Base-by-base conservation (phyloP, 2,888 invertebrate species). In the Leucozona laternaria region DNA sequence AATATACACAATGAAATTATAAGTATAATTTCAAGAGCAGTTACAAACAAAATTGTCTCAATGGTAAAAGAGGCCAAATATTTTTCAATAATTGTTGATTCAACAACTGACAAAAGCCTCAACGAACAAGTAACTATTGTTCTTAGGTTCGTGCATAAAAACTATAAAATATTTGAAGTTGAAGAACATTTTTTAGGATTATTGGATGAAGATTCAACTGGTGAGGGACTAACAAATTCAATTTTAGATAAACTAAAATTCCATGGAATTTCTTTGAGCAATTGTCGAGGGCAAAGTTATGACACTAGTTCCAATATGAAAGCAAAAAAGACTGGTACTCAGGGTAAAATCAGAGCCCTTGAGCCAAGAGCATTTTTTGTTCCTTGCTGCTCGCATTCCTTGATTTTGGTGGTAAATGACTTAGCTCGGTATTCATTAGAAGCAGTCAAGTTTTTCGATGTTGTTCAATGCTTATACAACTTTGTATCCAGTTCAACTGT, bases 71-170 rank as follows among this genome's bases (percentile, higher is more conserved):
- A 57, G n/a, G 68, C 71, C 5, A 82, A 72, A 53, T 79, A 78
- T 73, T 79, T 55, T 73, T 78, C 71, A 25, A 71, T 82, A 34
- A 82, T 78, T 72, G 60, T 78, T 58, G 60, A 71, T 71, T 78
- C 71, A 17, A 81, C 76, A 62, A 50, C 70, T 15, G 70, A 81
- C 43, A 55, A 66, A 50, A 75, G 60, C 28, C 43, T 37, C 31
- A 78, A 37, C 22, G 4, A 45, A 17, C 45, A 45, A 17, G 10
- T 45, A 2, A 17, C 17, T 45, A 45, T 45, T 45, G 17, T 17
- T 8, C 0, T 45, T 8, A 45, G 45, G 45, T 17, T 45, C 17
- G 17, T 45, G 13, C 17, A 45, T 45, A 45, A 17, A 6, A 45
- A 17, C 8, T 2, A 45, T 8, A 45, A 45, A 17, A 17, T 8